These are phyloP conservation scores for Enteromius thamalakanensis DNA, from an alignment of 2,797 vertebrate species.

Conservation along the genomic window DNA sequence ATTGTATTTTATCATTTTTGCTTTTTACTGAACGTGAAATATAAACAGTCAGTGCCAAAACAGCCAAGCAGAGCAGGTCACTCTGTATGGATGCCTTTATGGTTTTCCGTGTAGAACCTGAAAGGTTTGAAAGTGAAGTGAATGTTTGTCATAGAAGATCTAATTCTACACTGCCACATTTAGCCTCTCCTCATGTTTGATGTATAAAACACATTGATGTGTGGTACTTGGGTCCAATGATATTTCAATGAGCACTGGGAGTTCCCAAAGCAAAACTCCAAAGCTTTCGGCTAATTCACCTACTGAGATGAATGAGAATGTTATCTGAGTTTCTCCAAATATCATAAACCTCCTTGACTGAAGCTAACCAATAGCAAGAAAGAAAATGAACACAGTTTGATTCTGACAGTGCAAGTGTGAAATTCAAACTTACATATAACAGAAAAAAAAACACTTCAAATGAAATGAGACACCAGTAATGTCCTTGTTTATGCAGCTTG, in stretches of 20 bases:
- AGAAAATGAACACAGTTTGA: not conserved
- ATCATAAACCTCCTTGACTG: not conserved
- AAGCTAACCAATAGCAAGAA: not conserved
- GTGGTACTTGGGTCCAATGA: not conserved
- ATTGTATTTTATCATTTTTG: not conserved
- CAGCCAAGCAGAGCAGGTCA: not conserved
- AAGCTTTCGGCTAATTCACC: not conserved
- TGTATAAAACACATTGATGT: not conserved
- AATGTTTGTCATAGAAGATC: not conserved
- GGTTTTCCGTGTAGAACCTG: not conserved
- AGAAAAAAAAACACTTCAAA: constrained; percentile 21
- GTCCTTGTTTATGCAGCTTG: constrained; percentile 37
- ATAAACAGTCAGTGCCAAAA: not conserved
- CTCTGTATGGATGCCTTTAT: not conserved
- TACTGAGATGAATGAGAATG: not conserved
- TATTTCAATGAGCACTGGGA: not conserved
- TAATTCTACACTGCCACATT: not conserved
- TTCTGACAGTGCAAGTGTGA: not conserved
- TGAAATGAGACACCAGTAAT: constrained; percentile 35
- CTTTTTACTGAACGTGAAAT: not conserved
- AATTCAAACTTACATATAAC: constrained; percentile 8
- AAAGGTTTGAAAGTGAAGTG: not conserved
- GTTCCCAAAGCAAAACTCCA: not conserved
- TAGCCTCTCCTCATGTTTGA: not conserved
- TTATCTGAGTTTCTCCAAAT: not conserved